A percentile compares a stretch with the other conserved stretches of the same genome.
Evolutionary conservation across 2,888 invertebrate genomes (phyloP).

Genomic region (Rosalia funebris): DNA sequence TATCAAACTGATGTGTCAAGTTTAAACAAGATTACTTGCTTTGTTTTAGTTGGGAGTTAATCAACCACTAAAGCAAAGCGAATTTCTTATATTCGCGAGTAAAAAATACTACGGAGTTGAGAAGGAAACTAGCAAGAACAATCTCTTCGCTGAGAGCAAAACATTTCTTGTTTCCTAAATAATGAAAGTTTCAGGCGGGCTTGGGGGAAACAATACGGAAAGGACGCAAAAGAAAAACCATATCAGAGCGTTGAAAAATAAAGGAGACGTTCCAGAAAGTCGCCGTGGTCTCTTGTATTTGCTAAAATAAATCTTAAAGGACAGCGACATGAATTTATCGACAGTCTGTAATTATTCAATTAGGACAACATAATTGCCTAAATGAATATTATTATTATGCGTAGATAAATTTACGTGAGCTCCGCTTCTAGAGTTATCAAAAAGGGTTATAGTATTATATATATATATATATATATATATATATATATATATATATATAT

Average conservation of each 20-base stretch:
- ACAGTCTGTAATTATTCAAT: background rate
- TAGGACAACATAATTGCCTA: background rate
- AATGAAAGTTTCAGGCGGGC: conserved; percentile 8
- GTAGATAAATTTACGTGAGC: background rate
- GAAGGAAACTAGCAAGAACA: background rate
- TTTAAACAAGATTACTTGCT: conserved; percentile 15
- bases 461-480: too few species aligned
- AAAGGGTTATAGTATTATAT: background rate
- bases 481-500: too few species aligned
- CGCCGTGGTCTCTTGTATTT: background rate
- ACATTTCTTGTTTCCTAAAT: conserved; percentile 12
- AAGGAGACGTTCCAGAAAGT: background rate
- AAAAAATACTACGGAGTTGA: conserved; percentile 11
- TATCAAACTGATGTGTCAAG: conserved; percentile 14
- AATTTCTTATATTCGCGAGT: conserved; percentile 1
- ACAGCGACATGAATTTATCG: too few species aligned
- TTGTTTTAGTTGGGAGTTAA: conserved; percentile 11
- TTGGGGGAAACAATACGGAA: background rate
- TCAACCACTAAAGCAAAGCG: background rate
- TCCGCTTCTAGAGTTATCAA: background rate
- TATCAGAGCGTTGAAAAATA: conserved; percentile 14
- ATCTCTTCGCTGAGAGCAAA: conserved; percentile 9
- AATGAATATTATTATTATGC: background rate
- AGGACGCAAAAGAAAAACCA: background rate
- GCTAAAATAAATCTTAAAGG: too few species aligned